phyloP scores from a whole-genome alignment of 2,888 invertebrate species.

The Hedya salicella region DNA sequence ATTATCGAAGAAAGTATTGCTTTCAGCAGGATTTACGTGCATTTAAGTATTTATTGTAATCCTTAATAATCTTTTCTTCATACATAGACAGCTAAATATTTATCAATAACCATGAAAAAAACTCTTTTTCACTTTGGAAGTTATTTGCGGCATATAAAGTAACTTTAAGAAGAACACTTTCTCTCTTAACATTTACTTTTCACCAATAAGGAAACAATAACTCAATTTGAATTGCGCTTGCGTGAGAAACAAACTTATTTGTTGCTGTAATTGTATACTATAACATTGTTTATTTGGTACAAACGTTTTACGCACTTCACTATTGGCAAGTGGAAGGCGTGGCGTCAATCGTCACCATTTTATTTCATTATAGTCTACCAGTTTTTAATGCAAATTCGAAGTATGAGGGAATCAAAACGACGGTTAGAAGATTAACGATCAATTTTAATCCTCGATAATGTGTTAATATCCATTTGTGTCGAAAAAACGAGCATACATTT shows the following conservation, averaged over 20 bases:
- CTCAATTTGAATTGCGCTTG: constrained; percentile 21
- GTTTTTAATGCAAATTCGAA: constrained; percentile 32
- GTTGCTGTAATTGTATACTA: constrained; percentile 6
- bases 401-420: neutral
- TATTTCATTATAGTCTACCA: constrained; percentile 31
- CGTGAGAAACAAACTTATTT: constrained; percentile 36
- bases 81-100: too few relatives aligned
- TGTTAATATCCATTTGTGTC: constrained; percentile 21
- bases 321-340: neutral
- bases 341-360: constrained; percentile 14
- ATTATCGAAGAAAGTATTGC: too few relatives aligned
- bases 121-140: too few relatives aligned
- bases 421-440: constrained; percentile 26
- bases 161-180: neutral
- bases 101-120: too few relatives aligned
- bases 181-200: constrained; percentile 5
- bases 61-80: too few relatives aligned
- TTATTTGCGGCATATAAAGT: neutral
- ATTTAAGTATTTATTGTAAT: too few relatives aligned
- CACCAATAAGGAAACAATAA: constrained; percentile 15
- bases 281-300: constrained; percentile 30
- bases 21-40: too few relatives aligned
- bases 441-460: constrained; percentile 27
- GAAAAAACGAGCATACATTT: constrained; percentile 12
- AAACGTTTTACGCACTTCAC: constrained; percentile 12